These are phyloP conservation scores for Bombus waltoni DNA, from an alignment of 1,140 invertebrate genomes.

Conservation along the genomic window DNA sequence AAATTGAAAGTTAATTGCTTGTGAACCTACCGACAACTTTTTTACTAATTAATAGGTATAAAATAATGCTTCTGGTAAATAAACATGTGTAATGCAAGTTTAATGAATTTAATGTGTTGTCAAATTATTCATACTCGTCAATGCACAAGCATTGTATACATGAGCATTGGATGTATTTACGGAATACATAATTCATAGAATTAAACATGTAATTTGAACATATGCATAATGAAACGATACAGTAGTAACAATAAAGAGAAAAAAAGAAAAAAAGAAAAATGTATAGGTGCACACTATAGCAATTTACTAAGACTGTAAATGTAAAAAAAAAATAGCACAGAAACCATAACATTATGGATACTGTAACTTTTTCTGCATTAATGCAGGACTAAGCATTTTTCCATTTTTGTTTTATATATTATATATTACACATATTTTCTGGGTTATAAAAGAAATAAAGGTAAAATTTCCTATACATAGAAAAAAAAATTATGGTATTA, in stretches of 20 bases:
- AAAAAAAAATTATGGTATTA: conserved; percentile 54
- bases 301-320: conserved; percentile 79
- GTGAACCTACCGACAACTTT: conserved; percentile 75
- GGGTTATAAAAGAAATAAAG: conserved; percentile 51
- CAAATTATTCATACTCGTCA: conserved; percentile 74
- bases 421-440: conserved; percentile 45
- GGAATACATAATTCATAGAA: conserved; percentile 74
- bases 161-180: conserved; percentile 61
- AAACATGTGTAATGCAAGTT: conserved; percentile 78
- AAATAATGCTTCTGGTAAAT: conserved; percentile 77
- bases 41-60: conserved; percentile 79
- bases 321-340: conserved; percentile 58
- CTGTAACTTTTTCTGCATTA: conserved; percentile 48
- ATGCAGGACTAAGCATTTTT: conserved; percentile 70
- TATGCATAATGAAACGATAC: conserved; percentile 76
- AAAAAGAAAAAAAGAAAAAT: conserved; percentile 55
- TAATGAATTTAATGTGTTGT: conserved; percentile 75
- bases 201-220: conserved; percentile 77
- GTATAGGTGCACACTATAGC: conserved; percentile 74
- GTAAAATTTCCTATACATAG: conserved; percentile 64
- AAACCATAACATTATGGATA: conserved; percentile 49
- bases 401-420: conserved; percentile 63
- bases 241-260: conserved; percentile 70
- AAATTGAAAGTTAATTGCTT: conserved; percentile 76
- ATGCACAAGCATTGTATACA: conserved; percentile 73